A percentile compares a stretch with the other conserved stretches of the same genome.
Conservation (phyloP, 2,113 vertebrate species). For the Steatornis caripensis region DNA sequence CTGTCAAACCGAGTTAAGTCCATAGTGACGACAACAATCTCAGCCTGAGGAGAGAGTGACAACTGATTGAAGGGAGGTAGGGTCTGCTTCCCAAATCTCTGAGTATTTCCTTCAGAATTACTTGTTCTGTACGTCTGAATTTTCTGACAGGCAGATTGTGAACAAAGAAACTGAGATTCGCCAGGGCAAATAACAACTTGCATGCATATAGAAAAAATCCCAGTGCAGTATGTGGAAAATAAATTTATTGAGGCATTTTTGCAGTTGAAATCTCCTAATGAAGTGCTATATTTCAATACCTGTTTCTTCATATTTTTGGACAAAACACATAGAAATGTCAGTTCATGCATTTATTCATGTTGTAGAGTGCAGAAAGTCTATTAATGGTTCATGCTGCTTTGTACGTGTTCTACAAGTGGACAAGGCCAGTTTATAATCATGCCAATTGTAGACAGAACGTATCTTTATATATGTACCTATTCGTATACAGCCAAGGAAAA, state of each 20-base stretch:
- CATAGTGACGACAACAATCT: neutral
- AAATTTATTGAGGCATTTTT: neutral
- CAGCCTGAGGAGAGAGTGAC: neutral
- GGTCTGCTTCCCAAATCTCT: constrained; percentile 25
- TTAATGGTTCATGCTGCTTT: neutral
- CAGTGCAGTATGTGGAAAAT: neutral
- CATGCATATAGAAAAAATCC: neutral
- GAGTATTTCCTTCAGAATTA: constrained; percentile 44
- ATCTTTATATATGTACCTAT: neutral
- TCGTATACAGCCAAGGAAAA: neutral
- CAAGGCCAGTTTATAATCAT: neutral
- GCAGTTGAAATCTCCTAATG: neutral
- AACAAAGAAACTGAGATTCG: constrained; percentile 6
- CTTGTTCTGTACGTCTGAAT: constrained; percentile 44
- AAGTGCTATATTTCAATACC: neutral
- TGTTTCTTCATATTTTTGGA: neutral
- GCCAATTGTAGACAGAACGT: neutral
- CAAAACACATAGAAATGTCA: neutral
- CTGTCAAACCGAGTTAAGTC: constrained; percentile 58
- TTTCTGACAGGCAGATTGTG: constrained; percentile 54
- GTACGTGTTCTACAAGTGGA: neutral
- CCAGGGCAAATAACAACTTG: neutral
- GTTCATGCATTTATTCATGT: neutral
- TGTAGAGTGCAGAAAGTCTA: neutral
- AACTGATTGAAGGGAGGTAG: constrained; percentile 18